A percentile compares a stretch with the other conserved stretches of the same genome.
phyloP scores from a whole-genome alignment of 2,113 vertebrate species.

The Gnathochromis pfefferi region DNA sequence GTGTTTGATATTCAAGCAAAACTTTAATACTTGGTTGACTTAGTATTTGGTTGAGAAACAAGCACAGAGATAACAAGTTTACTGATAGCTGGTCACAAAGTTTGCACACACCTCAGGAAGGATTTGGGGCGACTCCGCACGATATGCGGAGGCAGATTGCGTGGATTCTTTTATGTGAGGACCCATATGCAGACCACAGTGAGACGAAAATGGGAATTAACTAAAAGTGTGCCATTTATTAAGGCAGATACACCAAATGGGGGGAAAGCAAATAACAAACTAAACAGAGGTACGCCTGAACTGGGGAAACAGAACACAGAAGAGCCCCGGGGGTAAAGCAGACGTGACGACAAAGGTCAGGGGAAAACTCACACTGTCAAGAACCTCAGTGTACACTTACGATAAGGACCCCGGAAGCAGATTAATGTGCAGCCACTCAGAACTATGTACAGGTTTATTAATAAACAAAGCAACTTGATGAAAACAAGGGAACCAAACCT shows the following conservation, averaged over 20 bases:
- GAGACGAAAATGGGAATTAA: background rate
- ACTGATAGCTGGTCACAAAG: background rate
- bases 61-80: background rate
- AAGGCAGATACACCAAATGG: background rate
- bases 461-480: background rate
- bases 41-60: background rate
- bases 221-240: background rate
- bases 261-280: background rate
- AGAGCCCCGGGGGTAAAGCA: accelerated
- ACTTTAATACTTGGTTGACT: background rate
- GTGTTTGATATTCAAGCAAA: background rate
- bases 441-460: background rate
- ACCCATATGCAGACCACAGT: background rate
- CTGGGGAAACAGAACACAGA: background rate
- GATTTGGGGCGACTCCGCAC: accelerated
- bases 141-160: background rate
- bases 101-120: background rate
- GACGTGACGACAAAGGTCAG: background rate
- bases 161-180: background rate
- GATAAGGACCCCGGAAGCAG: background rate
- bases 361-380: background rate
- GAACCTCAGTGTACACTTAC: background rate
- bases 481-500: background rate
- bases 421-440: background rate
- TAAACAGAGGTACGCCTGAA: background rate